These are phyloP conservation scores for Lepidurus packardi DNA, from an alignment of 1,140 invertebrate species.

Conservation along the genomic window DNA sequence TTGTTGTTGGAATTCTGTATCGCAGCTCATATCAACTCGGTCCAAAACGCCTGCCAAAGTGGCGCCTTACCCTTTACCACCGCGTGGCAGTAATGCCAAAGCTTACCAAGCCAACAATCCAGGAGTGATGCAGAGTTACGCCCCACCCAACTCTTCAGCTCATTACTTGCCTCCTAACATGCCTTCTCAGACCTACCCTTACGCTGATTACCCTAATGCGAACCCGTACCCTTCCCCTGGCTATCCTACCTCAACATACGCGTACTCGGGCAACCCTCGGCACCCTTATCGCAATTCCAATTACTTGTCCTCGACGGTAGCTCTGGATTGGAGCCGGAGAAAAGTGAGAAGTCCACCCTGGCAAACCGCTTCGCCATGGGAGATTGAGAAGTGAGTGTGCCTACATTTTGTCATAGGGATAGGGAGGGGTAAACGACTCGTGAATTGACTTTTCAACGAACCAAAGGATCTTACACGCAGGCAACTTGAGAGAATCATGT, in stretches of 20 bases:
- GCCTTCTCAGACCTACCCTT: conserved; percentile 6
- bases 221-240: background rate
- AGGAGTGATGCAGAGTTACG: conserved; percentile 3
- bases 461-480: background rate
- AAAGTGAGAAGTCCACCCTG: conserved; percentile 1
- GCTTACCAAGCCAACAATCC: background rate
- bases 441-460: no score
- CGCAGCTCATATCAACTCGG: background rate
- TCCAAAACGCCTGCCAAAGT: conserved; percentile 10
- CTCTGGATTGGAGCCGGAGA: conserved; percentile 4
- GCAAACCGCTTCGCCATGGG: background rate
- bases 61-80: background rate
- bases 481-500: background rate
- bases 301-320: conserved; percentile 3
- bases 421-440: no score
- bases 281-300: conserved; percentile 15
- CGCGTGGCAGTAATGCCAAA: background rate
- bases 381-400: background rate
- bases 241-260: background rate
- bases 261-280: background rate
- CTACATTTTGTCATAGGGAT: background rate
- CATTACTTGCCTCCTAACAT: background rate
- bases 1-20: background rate
- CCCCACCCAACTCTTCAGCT: background rate
- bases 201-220: background rate